A percentile compares a stretch with the other conserved stretches of the same genome.
phyloP scores from a whole-genome alignment of 2,888 invertebrate species.

The Machimus atricapillus region DNA sequence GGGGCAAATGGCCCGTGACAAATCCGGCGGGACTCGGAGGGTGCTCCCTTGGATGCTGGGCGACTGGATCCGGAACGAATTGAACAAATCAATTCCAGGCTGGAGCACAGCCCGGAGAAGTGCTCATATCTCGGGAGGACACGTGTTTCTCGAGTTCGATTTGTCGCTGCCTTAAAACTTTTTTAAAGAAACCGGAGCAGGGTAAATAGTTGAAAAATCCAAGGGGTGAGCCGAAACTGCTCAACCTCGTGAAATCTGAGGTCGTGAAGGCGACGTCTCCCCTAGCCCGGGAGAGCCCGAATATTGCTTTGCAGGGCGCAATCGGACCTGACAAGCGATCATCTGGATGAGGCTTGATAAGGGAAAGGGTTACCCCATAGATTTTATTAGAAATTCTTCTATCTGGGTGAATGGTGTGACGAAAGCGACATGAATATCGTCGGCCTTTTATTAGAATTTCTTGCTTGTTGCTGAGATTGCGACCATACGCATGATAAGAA shows the following conservation, averaged over 20 bases:
- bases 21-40: conserved; percentile 49
- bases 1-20: conserved; percentile 59
- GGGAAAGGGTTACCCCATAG: conserved; percentile 29
- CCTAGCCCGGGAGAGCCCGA: not conserved
- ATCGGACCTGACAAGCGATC: conserved; percentile 29
- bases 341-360: not conserved
- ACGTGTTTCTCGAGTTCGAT: conserved; percentile 21
- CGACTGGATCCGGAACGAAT: conserved; percentile 35
- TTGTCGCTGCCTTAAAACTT: not conserved
- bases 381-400: conserved; percentile 38
- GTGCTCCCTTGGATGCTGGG: not conserved
- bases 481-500: too few relatives aligned
- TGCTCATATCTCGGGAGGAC: conserved; percentile 18
- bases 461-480: not conserved
- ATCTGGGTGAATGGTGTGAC: conserved; percentile 18
- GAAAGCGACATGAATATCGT: not conserved
- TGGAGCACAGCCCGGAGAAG: conserved; percentile 6
- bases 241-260: conserved; percentile 14
- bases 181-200: not conserved
- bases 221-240: conserved; percentile 10
- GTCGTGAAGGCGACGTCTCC: not conserved
- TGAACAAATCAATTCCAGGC: conserved; percentile 37
- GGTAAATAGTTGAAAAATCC: not conserved
- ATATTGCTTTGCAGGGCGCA: not conserved
- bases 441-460: not conserved